Evolutionary conservation across 2,888 invertebrate species (phyloP).

Genomic region (Gibbula magus): DNA sequence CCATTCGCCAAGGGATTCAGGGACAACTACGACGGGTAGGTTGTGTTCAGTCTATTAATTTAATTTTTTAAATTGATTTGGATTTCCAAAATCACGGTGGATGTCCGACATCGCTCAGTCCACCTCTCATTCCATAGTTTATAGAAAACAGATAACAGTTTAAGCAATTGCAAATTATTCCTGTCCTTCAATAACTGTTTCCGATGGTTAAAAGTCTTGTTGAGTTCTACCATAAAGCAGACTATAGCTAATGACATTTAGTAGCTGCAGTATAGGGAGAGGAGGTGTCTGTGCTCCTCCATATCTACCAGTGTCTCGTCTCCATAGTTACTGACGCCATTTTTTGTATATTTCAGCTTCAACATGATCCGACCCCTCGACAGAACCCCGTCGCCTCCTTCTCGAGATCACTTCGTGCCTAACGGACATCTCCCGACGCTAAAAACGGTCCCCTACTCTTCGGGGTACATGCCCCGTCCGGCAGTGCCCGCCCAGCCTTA

Average conservation of each 20-base stretch:
- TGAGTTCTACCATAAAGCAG: no score
- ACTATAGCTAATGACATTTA: no score
- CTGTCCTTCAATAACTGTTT: no score
- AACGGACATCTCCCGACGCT: not conserved
- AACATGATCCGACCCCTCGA: not conserved
- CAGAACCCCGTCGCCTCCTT: not conserved
- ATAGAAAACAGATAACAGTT: no score
- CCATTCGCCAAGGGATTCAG: slow-evolving; percentile 76
- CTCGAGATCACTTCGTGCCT: not conserved
- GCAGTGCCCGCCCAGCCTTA: not conserved
- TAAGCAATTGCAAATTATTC: no score
- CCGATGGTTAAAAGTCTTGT: no score
- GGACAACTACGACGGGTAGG: slow-evolving; percentile 68
- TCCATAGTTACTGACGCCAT: not conserved
- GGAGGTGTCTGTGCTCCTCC: no score
- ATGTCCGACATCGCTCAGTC: not conserved
- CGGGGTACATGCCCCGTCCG: not conserved
- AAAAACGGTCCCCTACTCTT: not conserved
- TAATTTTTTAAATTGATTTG: not conserved
- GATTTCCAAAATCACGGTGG: not conserved
- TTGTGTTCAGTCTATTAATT: not conserved
- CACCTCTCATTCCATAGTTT: not conserved
- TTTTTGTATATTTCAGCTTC: not conserved
- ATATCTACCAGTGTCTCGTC: no score
- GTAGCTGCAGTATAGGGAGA: no score